Evolutionary conservation across 2,113 vertebrate genomes (phyloP), one percentile per base, ranked within the genome.

Genomic region (Physeter macrocephalus): DNA sequence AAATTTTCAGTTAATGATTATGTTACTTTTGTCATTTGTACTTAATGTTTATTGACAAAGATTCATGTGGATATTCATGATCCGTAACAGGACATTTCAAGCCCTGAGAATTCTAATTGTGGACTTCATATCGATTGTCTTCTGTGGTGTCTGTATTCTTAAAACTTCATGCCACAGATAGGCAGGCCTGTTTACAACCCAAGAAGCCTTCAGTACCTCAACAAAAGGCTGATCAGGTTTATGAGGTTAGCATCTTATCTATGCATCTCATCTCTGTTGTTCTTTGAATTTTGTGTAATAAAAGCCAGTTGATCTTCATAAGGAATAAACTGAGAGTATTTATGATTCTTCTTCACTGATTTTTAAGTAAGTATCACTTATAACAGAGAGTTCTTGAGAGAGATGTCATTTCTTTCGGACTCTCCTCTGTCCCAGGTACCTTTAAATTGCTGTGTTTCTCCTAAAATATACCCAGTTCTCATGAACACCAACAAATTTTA

Each of bases 201-300:
- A 88, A 59, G 81, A 39, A 49, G 31, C 21, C 15, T 62, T 97
- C 25, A n/a, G 72, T 18, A 82, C 25, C 61, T 39, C 83, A 57
- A n/a, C 43, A 82, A 88, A 87, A 77, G 41, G 12, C 52, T 80
- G 9, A 39, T 66, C 3, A 36, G 49, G 18, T 81, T 75, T 91
- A 80, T 88, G 83, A 93, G 31, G 67, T 92, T 36, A 74, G 34
- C n/a, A 67, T 93, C 84, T 77, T 92, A 15, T 67, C 66, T 25
- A 15, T 74, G 3, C 27, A 21, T 95, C 64, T 95, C 21, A 15
- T 75, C n/a, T 39, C 66, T 92, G 66, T 57, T 72, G 6, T 85
- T 59, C 86, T 94, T 74, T 97, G 67, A 82, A 95, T 90, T 90
- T 92, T 94, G 31, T 88, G 20, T 93, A 84, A n/a, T 87, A 91